Conservation (phyloP, 2,113 vertebrate species). For the Pampusana beccarii region DNA sequence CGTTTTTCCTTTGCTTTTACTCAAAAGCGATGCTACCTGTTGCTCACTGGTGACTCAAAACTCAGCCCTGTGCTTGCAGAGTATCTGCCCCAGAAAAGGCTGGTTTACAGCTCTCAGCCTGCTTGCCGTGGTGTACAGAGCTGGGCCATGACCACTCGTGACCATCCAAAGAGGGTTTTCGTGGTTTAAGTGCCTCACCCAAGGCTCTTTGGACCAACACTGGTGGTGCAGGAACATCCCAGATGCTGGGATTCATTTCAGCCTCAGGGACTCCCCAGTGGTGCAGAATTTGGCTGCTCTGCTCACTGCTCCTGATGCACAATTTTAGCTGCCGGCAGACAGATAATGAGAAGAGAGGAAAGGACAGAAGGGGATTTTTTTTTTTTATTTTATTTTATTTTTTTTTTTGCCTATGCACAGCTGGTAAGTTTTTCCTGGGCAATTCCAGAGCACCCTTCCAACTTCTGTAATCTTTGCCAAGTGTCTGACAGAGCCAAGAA, state of each 20-base stretch:
- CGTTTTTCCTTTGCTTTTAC: neutral
- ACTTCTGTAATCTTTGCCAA: neutral
- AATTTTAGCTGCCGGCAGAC: neutral
- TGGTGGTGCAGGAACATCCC: neutral
- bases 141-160: fast-evolving
- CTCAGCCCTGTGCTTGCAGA: neutral
- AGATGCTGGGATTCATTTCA: neutral
- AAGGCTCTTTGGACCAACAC: neutral
- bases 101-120: neutral
- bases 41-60: neutral
- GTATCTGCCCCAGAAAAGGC: neutral
- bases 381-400: neutral
- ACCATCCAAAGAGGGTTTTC: neutral
- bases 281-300: neutral
- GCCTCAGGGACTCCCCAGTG: neutral
- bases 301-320: neutral
- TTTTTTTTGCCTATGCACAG: neutral
- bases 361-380: neutral
- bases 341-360: neutral
- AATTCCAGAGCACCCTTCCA: neutral
- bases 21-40: neutral
- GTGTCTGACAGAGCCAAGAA: neutral
- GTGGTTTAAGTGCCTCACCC: neutral
- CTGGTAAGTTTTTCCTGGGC: neutral
- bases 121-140: neutral